Percentiles rank a stretch among this genome's conserved stretches.
These are phyloP conservation scores for Spialia ferax DNA, from an alignment of 2,888 invertebrate species.

Conservation along the genomic window DNA sequence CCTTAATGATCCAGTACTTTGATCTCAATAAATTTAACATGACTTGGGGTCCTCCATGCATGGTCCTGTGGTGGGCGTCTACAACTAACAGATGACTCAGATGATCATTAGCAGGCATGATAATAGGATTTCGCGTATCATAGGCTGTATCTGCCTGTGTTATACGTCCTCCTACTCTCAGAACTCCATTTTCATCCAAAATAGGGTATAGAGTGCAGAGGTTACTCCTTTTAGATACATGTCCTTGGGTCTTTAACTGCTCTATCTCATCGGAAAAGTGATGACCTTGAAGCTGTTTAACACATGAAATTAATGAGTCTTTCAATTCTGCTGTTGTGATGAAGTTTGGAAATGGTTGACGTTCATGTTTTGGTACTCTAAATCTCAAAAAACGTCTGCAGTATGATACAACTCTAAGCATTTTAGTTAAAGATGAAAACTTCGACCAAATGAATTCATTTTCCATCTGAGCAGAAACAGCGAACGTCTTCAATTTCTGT, in stretches of 20 bases:
- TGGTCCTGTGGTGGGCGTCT: background rate
- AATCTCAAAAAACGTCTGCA: slow-evolving; percentile 41
- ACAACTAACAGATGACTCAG: background rate
- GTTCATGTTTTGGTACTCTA: background rate
- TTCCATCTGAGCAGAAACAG: background rate
- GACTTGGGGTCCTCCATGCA: slow-evolving; percentile 51
- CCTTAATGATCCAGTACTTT: slow-evolving; percentile 47
- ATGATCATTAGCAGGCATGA: background rate
- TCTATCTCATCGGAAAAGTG: background rate
- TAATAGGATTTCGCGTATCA: background rate
- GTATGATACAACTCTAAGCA: slow-evolving; percentile 42
- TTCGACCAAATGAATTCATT: slow-evolving; percentile 33
- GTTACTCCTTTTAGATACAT: background rate
- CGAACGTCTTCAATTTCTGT: background rate
- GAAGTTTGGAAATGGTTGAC: background rate
- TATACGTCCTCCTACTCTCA: slow-evolving; percentile 2
- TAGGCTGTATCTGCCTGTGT: background rate
- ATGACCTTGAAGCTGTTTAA: background rate
- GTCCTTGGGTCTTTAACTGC: background rate
- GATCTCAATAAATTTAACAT: slow-evolving; percentile 45
- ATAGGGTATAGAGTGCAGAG: background rate
- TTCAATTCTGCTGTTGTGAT: background rate
- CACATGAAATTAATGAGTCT: background rate
- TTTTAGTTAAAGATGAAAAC: slow-evolving; percentile 40
- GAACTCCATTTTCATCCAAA: background rate